These are phyloP conservation scores for Antedon bifida DNA, from an alignment of 35 echinoderm and acorn worm genomes.

Conservation along the genomic window DNA sequence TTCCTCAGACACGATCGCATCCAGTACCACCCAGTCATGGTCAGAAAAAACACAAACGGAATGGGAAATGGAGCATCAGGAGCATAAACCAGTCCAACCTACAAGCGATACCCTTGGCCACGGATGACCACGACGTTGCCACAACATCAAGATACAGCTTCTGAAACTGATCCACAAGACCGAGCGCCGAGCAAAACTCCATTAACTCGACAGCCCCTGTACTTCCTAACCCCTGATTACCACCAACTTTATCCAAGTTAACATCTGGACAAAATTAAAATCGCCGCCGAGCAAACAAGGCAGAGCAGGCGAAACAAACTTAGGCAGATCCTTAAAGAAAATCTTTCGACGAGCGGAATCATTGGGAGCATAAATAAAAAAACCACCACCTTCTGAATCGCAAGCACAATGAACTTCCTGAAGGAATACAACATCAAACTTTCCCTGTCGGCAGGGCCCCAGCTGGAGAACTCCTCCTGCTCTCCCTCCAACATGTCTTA, in stretches of 20 bases:
- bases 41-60: neutral
- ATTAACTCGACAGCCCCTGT: neutral
- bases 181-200: neutral
- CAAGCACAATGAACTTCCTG: slow-evolving; percentile 16
- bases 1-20: neutral
- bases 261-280: neutral
- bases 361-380: neutral
- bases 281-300: neutral
- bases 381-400: neutral
- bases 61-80: neutral
- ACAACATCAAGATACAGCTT: neutral
- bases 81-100: neutral
- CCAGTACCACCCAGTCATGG: neutral
- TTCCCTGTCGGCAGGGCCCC: neutral
- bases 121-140: neutral
- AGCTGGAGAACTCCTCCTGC: too few relatives aligned
- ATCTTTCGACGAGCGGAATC: neutral
- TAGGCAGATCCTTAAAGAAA: neutral
- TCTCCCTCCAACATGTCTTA: too few relatives aligned
- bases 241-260: neutral
- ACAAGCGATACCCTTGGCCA: neutral
- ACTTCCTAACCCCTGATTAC: neutral
- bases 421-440: slow-evolving; percentile 11
- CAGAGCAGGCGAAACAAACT: neutral
- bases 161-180: neutral